These are phyloP conservation scores for Diplodus sargus DNA, from an alignment of 2,797 vertebrate genomes.

Conservation along the genomic window DNA sequence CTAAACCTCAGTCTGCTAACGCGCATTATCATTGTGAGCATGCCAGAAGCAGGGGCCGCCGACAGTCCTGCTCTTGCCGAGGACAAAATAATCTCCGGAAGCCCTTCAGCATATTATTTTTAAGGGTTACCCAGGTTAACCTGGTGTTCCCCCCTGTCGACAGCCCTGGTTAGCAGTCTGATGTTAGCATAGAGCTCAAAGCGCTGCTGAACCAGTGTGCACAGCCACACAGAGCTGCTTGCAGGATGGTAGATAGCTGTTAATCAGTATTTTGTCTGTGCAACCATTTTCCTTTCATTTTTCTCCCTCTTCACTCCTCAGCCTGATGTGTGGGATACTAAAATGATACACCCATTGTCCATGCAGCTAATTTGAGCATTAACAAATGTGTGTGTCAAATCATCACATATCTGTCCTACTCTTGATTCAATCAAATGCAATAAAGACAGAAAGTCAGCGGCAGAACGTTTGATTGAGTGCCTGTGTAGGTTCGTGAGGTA, in stretches of 20 bases:
- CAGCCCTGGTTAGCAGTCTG: not conserved
- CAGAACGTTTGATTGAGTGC: not conserved
- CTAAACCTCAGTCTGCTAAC: not conserved
- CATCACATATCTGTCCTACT: not conserved
- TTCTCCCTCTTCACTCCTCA: not conserved
- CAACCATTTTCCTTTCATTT: not conserved
- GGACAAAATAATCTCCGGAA: too few relatives aligned
- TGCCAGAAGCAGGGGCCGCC: too few relatives aligned
- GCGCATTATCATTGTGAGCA: not conserved
- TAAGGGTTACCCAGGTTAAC: too few relatives aligned
- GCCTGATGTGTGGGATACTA: not conserved
- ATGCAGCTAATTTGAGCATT: not conserved
- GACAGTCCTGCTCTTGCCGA: too few relatives aligned
- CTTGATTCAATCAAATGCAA: slow-evolving; percentile 23
- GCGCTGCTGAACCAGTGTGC: not conserved
- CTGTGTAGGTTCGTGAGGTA: not conserved
- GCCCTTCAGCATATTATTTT: too few relatives aligned
- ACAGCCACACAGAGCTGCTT: not conserved
- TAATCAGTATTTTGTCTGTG: not conserved
- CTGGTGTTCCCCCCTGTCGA: too few relatives aligned
- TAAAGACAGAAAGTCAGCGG: not conserved
- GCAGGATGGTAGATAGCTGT: not conserved
- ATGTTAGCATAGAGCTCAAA: not conserved
- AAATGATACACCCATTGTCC: not conserved
- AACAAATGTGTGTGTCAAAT: slow-evolving; percentile 2